Evolutionary conservation across 2,113 vertebrate genomes (phyloP), one percentile per base, ranked within the genome.

Genomic region (Zingel zingel): DNA sequence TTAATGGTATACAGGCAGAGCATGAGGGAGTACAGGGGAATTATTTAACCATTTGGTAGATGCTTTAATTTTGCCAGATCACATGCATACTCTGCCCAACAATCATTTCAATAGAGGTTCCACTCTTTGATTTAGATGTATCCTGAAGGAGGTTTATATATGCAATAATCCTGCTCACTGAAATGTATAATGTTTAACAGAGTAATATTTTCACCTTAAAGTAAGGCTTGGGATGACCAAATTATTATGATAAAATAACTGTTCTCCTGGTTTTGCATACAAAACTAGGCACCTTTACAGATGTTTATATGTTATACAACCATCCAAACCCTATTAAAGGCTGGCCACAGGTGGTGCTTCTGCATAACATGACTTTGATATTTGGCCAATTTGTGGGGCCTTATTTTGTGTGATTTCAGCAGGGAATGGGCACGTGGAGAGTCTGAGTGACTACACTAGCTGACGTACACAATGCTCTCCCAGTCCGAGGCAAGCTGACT

Each of bases 381-480:
- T 74, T 21, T 73, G 25, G 57, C 72, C 58, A 79, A 23, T 79
- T 79, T 62, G 66, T 33, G 10, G 54, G 39, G 13, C 33, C 81
- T 73, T 63, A 64, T 53, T n/a, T 50, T n/a, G 67, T 57, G 77
- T 81, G 54, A 68, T 67, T 82, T 81, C 72, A 47, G 47, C 53
- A 79, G 69, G 33, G n/a, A 73, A 71, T 57, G 80, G 81, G 16
- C 39, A 66, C 43, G 47, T 45, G 56, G 74, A 79, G 76, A 57
- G 33, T 71, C 58, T 68, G 54, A 74, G 47, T 65, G 71, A 67
- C 27, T 51, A 9, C 59, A 51, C 23, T 50, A 45, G 27, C 27
- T 65, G 45, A 70, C 18, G 48, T 72, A 69, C 56, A 84, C 88
- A 92, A 86, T 84, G 68, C 75, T 83, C 45, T 69, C 86, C 85